phyloP scores from a whole-genome alignment of 2,797 vertebrate species.

The Parotocinclus haroldoi region DNA sequence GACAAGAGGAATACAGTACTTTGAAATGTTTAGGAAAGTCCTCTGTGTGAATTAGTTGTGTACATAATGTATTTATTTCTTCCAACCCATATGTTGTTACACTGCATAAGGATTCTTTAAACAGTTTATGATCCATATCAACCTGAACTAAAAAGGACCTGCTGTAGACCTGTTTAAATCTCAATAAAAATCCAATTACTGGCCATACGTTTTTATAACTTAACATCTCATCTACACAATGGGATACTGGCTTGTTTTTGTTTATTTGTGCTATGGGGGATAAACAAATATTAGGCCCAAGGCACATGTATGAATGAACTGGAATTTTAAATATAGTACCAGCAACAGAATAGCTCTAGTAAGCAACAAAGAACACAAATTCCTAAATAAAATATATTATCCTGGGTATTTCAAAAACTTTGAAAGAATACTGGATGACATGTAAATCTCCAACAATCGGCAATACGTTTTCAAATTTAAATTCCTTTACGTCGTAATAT shows the following conservation, averaged over 20 bases:
- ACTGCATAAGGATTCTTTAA: conserved; percentile 13
- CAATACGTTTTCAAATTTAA: conserved; percentile 7
- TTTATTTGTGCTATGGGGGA: neutral
- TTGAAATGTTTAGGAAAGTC: conserved; percentile 47
- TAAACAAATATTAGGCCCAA: neutral
- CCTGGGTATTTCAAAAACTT: no score
- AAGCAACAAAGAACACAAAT: conserved; percentile 1
- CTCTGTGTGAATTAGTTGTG: conserved; percentile 31
- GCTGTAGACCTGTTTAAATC: no score
- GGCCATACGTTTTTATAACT: neutral
- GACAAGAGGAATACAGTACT: conserved; percentile 68
- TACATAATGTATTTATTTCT: conserved; percentile 55
- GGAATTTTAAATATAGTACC: no score
- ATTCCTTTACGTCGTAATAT: neutral
- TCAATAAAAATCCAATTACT: no score
- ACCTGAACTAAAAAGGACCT: no score
- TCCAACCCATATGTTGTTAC: conserved; percentile 39
- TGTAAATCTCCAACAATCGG: neutral
- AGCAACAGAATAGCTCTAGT: neutral
- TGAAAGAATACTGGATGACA: conserved; percentile 12
- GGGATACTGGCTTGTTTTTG: neutral
- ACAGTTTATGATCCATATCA: no score
- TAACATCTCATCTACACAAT: conserved; percentile 6
- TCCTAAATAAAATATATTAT: conserved; percentile 3
- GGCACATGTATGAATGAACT: conserved; percentile 4